Conservation (phyloP, 2,888 invertebrate genomes). For the Acanthosoma haemorrhoidale region DNA sequence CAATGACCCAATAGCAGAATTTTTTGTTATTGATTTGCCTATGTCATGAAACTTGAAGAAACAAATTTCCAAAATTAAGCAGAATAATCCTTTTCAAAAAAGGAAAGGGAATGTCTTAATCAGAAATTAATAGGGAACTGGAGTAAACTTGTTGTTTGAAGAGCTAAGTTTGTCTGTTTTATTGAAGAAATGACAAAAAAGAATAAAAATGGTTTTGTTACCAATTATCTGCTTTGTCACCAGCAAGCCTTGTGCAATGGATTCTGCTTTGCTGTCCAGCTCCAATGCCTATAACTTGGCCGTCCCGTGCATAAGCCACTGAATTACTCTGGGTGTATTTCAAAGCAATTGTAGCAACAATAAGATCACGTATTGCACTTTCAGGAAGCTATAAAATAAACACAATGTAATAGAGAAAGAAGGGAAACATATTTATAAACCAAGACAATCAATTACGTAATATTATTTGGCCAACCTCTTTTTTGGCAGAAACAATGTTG, state of each 20-base stretch:
- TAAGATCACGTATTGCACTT: conserved; percentile 77
- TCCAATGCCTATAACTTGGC: conserved; percentile 91
- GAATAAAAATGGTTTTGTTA: conserved; percentile 43
- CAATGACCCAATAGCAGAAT: too few species aligned
- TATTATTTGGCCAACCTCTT: conserved; percentile 44
- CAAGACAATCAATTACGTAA: background rate
- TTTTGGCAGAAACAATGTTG: conserved; percentile 71
- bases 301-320: conserved; percentile 91
- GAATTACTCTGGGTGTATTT: conserved; percentile 99
- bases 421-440: background rate
- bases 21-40: too few species aligned
- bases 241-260: conserved; percentile 95
- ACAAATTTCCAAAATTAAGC: too few species aligned
- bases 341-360: conserved; percentile 90
- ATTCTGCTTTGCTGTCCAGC: conserved; percentile 99
- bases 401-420: background rate
- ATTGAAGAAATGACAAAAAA: too few species aligned
- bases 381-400: conserved; percentile 56
- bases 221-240: conserved; percentile 96
- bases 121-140: too few species aligned
- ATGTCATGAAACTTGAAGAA: too few species aligned
- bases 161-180: too few species aligned
- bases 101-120: too few species aligned
- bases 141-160: too few species aligned
- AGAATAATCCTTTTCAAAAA: too few species aligned